Base-by-base conservation (phyloP, 2,113 vertebrate genomes). In the Theristicus caerulescens region DNA sequence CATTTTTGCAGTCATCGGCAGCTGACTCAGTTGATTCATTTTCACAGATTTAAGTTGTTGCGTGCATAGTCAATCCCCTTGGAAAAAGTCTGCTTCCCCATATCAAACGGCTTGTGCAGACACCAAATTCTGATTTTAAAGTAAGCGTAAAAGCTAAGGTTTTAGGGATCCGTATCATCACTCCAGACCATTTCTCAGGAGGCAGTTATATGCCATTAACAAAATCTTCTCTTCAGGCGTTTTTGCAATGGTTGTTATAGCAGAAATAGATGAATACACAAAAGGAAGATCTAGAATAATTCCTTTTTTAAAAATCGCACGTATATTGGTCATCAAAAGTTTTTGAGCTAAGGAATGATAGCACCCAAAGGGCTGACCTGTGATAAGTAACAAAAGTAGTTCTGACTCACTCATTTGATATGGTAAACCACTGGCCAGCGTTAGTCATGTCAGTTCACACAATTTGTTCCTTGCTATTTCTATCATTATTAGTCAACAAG, bases 11-110 rank as follows among this genome's bases (percentile, higher is more conserved):
- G 46, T 74, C 78, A 86, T 95, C 10, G 40, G 81, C 97, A 95
- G 80, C 95, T 92, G 91, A 95, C 82, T 95, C 85, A 22, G 82
- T 93, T 88, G 82, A 91, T 96, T 92, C 38, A 62, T 91, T 96
- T 96, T 86, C 94, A 91, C 91, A 94, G 73, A 87, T 73, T 94
- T 95, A 88, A 85, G 71, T 69, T 88, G 72, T 38, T 74, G 47
- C 2, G 0, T 46, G 18, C 66, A 11, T 49, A 95, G 87, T 69
- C 91, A 94, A 69, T 77, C 57, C 61, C 32, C 17, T 71, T 64
- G 58, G 64, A 92, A 88, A 95, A 71, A 88, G 22, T 5, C 29
- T 81, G 46, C 55, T 82, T 91, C 51, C 52, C 34, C 72, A n/a
- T 88, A 61, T 86, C 49, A 74, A 95, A 89, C 38, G 46, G 25